Evolutionary conservation across 2,113 vertebrate genomes (phyloP).

Genomic region (Sorex araneus): DNA sequence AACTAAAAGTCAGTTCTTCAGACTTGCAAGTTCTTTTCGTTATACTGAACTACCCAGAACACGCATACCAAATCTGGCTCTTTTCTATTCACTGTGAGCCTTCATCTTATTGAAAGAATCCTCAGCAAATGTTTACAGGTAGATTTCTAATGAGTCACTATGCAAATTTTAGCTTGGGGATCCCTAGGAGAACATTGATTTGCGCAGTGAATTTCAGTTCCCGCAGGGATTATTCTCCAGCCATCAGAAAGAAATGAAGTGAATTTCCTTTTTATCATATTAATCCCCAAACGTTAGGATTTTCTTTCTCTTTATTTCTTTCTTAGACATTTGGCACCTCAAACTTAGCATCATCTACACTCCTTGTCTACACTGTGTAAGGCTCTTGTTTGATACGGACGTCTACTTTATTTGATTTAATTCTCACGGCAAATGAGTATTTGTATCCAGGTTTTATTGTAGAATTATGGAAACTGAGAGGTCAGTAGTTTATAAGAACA

Average conservation of each 20-base stretch:
- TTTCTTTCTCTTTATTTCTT: constrained; percentile 62
- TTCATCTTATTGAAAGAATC: constrained; percentile 53
- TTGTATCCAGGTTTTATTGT: constrained; percentile 53
- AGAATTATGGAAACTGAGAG: constrained; percentile 37
- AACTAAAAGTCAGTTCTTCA: constrained; percentile 50
- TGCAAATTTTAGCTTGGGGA: constrained; percentile 38
- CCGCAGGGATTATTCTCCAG: constrained; percentile 5
- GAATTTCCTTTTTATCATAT: constrained; percentile 21
- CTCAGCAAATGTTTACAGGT: constrained; percentile 62
- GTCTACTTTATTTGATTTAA: constrained; percentile 45
- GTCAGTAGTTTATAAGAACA: background rate
- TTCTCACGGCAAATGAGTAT: constrained; percentile 47
- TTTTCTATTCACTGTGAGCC: constrained; percentile 20
- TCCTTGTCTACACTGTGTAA: constrained; percentile 9
- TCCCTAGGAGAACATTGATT: constrained; percentile 42
- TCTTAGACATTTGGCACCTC: constrained; percentile 40
- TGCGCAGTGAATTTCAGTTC: constrained; percentile 50
- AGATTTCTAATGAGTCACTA: constrained; percentile 42
- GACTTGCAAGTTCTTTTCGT: constrained; percentile 14
- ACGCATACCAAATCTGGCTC: background rate
- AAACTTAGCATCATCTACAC: constrained; percentile 55
- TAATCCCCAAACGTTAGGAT: constrained; percentile 35
- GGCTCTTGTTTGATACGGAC: constrained; percentile 18
- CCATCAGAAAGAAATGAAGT: constrained; percentile 45
- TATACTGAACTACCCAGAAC: background rate